Evolutionary conservation across 1,140 invertebrate genomes (phyloP), one percentile per base, ranked within the genome.

Genomic region (Homalodisca vitripennis): DNA sequence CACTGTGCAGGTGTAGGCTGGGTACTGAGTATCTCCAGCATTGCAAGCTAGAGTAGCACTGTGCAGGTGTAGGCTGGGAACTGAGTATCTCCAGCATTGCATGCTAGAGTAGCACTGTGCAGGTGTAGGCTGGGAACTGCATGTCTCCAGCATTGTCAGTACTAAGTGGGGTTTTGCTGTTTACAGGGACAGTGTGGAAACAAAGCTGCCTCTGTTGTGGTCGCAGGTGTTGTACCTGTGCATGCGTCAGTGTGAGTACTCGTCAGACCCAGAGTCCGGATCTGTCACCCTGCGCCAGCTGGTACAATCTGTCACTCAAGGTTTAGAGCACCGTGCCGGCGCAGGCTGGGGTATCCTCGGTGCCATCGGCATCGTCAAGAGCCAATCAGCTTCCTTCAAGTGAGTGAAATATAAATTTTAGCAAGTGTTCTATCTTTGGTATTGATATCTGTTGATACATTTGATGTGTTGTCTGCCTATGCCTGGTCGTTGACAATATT

Each of bases 291-390:
- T 87, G 1, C 81, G 81, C 68, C 77, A 79, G 48, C 77, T 88
- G 60, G 78, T 81, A 31, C 75, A 80, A 24, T 77, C 81, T 12
- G 75, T 87, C 17, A 75, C 83, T 1, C 74, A 77, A 3, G 76
- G 85, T 62, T 86, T 84, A 1, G 86, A 88, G 69, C 86, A 89
- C 47, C 79, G 80, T 68, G 78, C 84, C 71, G 80, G 80, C 70
- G 79, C 84, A 71, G 80, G 82, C 6, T 84, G 83, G 79, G 85
- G 85, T 17, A 80, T 89, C 27, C 77, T 89, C 1, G 87, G 86
- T 26, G 86, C 85, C 20, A 86, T 89, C 65, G 87, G 88, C 30
- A 74, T 89, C 1, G 83, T 85, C 26, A 86, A 85, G 77, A 80
- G 82, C 26, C 86, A 84, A 34, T 79, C 81, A 26, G 77, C 88